Percentiles rank a stretch among this genome's conserved stretches.
phyloP scores from a whole-genome alignment of 92 coral and sea anemone species.

The Heliopora coerulea region DNA sequence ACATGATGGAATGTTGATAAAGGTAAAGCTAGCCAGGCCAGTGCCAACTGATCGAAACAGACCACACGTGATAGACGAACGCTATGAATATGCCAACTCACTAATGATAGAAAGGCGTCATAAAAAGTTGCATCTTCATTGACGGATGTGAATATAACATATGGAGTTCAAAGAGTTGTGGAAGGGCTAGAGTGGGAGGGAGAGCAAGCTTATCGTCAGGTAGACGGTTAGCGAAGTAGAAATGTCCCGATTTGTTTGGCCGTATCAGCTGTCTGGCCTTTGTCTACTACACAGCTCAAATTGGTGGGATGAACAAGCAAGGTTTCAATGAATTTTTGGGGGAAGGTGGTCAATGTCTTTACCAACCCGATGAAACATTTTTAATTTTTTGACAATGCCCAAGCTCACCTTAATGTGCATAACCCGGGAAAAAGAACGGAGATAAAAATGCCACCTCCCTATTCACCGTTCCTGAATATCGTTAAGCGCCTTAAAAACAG shows the following conservation, averaged over 20 bases:
- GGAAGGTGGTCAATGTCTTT: too few species aligned
- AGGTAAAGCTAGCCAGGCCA: slow-evolving; percentile 48
- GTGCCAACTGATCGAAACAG: slow-evolving; percentile 57
- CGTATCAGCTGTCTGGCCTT: slow-evolving; percentile 46
- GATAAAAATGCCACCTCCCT: too few species aligned
- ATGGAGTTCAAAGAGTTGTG: slow-evolving; percentile 55
- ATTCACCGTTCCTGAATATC: too few species aligned
- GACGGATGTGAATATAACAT: slow-evolving; percentile 56
- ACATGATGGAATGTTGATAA: slow-evolving; percentile 49
- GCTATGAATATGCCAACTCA: slow-evolving; percentile 49
- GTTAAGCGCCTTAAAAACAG: too few species aligned
- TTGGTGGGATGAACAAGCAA: slow-evolving; percentile 47
- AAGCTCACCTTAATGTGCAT: too few species aligned
- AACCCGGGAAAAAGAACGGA: too few species aligned
- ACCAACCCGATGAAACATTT: too few species aligned
- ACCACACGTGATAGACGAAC: slow-evolving; percentile 48
- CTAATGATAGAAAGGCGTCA: slow-evolving; percentile 47
- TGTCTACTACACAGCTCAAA: slow-evolving; percentile 35
- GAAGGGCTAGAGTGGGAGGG: slow-evolving; percentile 61
- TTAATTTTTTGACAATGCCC: too few species aligned
- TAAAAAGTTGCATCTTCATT: slow-evolving; percentile 34
- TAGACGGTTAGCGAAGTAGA: slow-evolving; percentile 59
- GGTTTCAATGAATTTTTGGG: slow-evolving; percentile 41
- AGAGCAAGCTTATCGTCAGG: slow-evolving; percentile 52
- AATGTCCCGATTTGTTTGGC: slow-evolving; percentile 53